These are phyloP conservation scores for Deilephila elpenor DNA, from an alignment of 2,888 invertebrate genomes.

Conservation along the genomic window DNA sequence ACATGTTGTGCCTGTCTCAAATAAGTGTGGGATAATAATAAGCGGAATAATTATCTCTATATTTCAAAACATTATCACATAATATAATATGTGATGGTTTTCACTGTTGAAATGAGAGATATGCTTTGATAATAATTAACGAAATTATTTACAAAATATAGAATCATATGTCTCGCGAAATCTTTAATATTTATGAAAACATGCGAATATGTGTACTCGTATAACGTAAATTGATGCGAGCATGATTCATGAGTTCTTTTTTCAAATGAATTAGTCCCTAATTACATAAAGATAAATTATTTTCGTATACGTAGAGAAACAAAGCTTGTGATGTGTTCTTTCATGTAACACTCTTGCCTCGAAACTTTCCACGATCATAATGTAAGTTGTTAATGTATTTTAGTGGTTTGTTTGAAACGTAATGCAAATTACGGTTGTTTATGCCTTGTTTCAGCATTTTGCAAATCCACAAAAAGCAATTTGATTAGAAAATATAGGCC, in stretches of 20 bases:
- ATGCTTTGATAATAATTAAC: constrained; percentile 10
- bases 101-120: neutral
- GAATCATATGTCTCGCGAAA: neutral
- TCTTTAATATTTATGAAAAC: constrained; percentile 15
- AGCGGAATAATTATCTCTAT: no score
- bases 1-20: no score
- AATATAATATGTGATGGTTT: neutral
- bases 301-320: neutral
- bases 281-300: neutral
- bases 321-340: neutral
- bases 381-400: neutral
- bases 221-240: neutral
- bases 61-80: neutral
- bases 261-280: neutral
- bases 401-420: constrained; percentile 17
- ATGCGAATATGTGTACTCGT: neutral
- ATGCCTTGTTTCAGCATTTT: neutral
- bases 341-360: neutral
- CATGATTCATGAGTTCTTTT: neutral
- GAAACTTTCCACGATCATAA: constrained; percentile 12
- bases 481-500: constrained; percentile 20
- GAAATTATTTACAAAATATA: constrained; percentile 7
- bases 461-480: neutral
- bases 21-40: no score
- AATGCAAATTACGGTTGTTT: constrained; percentile 17